These are phyloP conservation scores for Diplodus puntazzo DNA, from an alignment of 2,797 vertebrate genomes.

Conservation along the genomic window DNA sequence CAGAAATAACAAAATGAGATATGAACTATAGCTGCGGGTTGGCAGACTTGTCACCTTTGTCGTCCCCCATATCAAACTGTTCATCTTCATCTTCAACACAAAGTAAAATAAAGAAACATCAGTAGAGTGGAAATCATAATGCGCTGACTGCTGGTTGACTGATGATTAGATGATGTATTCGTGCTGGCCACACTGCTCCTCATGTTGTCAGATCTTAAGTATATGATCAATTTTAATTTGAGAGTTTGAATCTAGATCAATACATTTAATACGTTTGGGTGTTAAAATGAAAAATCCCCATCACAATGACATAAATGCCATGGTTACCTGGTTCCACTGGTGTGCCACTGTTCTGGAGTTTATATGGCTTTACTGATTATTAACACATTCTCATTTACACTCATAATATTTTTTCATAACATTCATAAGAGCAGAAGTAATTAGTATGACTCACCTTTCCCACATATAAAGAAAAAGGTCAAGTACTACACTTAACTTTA, in stretches of 20 bases:
- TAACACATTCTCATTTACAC: not conserved
- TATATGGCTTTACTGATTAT: not conserved
- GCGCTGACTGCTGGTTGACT: too few relatives aligned
- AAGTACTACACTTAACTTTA: not conserved
- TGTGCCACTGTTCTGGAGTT: not conserved
- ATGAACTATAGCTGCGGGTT: not conserved
- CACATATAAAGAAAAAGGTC: not conserved
- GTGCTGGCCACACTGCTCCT: too few relatives aligned
- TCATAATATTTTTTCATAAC: not conserved
- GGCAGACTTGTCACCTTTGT: too few relatives aligned
- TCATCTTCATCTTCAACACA: too few relatives aligned
- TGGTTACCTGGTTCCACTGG: not conserved
- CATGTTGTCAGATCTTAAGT: too few relatives aligned
- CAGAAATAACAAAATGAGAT: not conserved
- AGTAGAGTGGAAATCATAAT: too few relatives aligned
- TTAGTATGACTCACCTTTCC: not conserved
- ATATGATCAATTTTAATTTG: too few relatives aligned
- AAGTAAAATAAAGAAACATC: too few relatives aligned
- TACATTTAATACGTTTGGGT: not conserved
- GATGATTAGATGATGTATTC: too few relatives aligned
- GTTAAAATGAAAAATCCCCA: not conserved
- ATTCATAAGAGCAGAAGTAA: not conserved
- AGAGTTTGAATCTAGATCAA: too few relatives aligned
- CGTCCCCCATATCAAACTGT: too few relatives aligned
- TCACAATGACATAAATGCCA: not conserved